Evolutionary conservation across 1,140 invertebrate species (phyloP), one percentile per base, ranked within the genome.

Genomic region (Magallana gigas): DNA sequence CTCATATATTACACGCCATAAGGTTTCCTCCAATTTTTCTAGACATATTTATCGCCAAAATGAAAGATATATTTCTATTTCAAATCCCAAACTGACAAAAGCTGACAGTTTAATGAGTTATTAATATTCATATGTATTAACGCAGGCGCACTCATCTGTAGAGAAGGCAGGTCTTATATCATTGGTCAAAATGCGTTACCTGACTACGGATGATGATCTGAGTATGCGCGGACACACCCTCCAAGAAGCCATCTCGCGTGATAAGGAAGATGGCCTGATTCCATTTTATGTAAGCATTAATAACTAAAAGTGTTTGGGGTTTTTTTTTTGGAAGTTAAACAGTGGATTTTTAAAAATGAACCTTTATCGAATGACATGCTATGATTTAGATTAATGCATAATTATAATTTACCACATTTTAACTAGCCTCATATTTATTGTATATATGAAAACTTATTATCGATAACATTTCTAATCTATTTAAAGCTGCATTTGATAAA

Each of bases 101-200:
- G 36, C 8, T 57, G 48, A 12, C 80, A 57, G 48, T 5, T 82
- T 57, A n/a, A 16, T 16, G 3, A 82, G 12, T 16, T 4, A 57
- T 82, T 16, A 56, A 57, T 57, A 58, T 57, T n/a, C n/a, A 56
- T n/a, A 29, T 12, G 11, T 57, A 14, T 82, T 62, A 16, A 36
- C 83, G 36, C 87, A 97, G 96, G 98, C 98, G 0, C 98, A 99
- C 95, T 99, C 98, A 0, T 99, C 98, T 29, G 98, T 99, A 5
- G 98, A 99, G 95, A 99, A 99, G 95, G 98, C 98, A 71, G 98
- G 98, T 18, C 94, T 98, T 1, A 97, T 98, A 85, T 98, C 98
- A 85, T 94, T 99, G 85, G 98, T 99, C 1, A 97, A 97, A 90
- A 97, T 99, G 97, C 96, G 97, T 58, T 98, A 98, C 93, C 96